Conservation (phyloP, 2,797 vertebrate genomes). For the Pseudotriccus pelzelni region DNA sequence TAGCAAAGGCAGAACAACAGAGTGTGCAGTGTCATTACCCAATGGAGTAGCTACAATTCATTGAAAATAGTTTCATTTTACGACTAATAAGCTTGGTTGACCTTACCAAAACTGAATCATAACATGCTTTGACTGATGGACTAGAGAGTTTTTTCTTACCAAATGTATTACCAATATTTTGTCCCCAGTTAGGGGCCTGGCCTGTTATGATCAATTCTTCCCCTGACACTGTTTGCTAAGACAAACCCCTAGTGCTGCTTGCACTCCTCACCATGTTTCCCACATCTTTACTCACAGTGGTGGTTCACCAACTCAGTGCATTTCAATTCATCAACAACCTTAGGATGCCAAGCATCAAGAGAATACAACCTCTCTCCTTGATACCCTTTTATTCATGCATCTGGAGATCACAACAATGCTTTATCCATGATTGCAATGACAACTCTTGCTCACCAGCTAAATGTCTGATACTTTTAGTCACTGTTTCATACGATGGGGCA, state of each 20-base stretch:
- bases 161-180: background rate
- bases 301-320: background rate
- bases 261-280: background rate
- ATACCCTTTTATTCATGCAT: background rate
- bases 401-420: background rate
- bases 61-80: background rate
- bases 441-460: background rate
- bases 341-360: background rate
- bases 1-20: background rate
- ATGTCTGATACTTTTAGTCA: background rate
- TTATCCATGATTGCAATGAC: background rate
- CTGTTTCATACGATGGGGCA: background rate
- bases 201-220: background rate
- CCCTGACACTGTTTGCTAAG: background rate
- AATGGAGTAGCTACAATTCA: background rate
- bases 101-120: background rate
- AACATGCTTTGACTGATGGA: background rate
- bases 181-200: fast-evolving
- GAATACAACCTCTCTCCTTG: background rate
- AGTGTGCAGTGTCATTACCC: background rate
- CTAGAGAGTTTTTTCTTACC: background rate
- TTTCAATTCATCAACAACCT: background rate
- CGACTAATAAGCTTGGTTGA: background rate
- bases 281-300: background rate
- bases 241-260: background rate